Evolutionary conservation across 2,113 vertebrate genomes (phyloP).

Genomic region (Rhinogobius similis): DNA sequence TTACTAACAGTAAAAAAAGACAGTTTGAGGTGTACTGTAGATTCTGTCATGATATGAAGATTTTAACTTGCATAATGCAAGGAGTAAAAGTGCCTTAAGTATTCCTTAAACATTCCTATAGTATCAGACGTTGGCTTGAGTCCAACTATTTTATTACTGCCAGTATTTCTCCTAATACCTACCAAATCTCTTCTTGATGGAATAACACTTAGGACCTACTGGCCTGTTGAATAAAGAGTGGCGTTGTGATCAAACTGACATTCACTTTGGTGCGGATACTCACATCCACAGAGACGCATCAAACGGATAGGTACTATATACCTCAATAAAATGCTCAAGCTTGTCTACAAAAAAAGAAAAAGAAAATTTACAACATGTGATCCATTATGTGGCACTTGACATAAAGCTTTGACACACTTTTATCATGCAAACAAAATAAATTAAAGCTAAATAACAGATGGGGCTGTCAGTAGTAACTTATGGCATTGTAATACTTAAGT

Average conservation of each 20-base stretch:
- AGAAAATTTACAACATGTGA: constrained; percentile 69
- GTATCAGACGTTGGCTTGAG: constrained; percentile 29
- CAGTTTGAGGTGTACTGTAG: constrained; percentile 47
- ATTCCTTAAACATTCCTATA: constrained; percentile 42
- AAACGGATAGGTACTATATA: constrained; percentile 37
- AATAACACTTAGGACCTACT: constrained; percentile 31
- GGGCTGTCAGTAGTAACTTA: constrained; percentile 88
- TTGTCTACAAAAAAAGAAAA: constrained; percentile 69
- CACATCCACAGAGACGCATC: constrained; percentile 58
- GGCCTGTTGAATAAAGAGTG: constrained; percentile 31
- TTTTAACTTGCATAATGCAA: constrained; percentile 58
- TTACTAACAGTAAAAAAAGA: constrained; percentile 45
- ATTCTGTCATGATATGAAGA: constrained; percentile 51
- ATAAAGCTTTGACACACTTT: constrained; percentile 71
- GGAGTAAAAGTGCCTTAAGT: constrained; percentile 60
- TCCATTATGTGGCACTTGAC: constrained; percentile 80
- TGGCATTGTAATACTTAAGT: constrained; percentile 83
- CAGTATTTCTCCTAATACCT: constrained; percentile 1
- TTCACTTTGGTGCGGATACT: constrained; percentile 73
- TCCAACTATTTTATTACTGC: constrained; percentile 11
- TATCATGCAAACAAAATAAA: constrained; percentile 83
- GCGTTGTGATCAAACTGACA: constrained; percentile 44
- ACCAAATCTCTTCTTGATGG: constrained; percentile 2
- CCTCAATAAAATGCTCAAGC: constrained; percentile 32
- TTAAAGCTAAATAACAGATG: constrained; percentile 74